These are phyloP conservation scores for Oryzias sinensis DNA, from an alignment of 2,797 vertebrate genomes.

Conservation along the genomic window DNA sequence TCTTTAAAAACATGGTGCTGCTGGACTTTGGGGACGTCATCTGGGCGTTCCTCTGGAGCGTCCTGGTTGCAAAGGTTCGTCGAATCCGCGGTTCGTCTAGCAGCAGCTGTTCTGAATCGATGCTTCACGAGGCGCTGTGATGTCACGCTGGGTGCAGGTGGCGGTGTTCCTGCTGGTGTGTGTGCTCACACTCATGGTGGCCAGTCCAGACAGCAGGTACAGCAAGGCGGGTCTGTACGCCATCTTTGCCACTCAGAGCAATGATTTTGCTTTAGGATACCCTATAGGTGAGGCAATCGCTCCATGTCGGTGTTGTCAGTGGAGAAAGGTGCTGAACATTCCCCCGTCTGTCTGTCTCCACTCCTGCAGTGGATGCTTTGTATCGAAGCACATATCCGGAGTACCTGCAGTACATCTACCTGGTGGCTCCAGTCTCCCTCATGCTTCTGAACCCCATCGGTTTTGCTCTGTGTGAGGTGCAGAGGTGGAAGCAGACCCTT, in stretches of 20 bases:
- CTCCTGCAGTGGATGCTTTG: constrained; percentile 69
- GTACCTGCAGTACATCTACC: constrained; percentile 96
- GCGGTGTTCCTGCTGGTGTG: constrained; percentile 90
- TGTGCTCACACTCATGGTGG: constrained; percentile 87
- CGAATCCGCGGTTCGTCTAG: not conserved
- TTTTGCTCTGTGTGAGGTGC: constrained; percentile 96
- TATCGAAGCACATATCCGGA: constrained; percentile 87
- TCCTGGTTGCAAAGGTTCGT: constrained; percentile 89
- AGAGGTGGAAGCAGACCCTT: constrained; percentile 84
- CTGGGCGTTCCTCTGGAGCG: constrained; percentile 94
- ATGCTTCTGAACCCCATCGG: constrained; percentile 97
- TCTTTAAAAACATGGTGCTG: constrained; percentile 98
- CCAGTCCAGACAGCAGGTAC: constrained; percentile 85
- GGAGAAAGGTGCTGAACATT: too few relatives aligned
- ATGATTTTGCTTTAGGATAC: constrained; percentile 96
- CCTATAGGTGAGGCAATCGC: constrained; percentile 87
- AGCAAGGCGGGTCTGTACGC: constrained; percentile 95
- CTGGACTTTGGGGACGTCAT: constrained; percentile 90
- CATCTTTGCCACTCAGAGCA: constrained; percentile 98
- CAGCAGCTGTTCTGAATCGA: not conserved
- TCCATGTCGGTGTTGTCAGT: not conserved
- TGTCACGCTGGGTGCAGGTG: constrained; percentile 43
- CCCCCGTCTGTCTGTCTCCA: not conserved
- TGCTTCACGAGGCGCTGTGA: not conserved
- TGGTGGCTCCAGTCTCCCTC: constrained; percentile 95